phyloP scores from a whole-genome alignment of 2,113 vertebrate species.

The Zeus faber region DNA sequence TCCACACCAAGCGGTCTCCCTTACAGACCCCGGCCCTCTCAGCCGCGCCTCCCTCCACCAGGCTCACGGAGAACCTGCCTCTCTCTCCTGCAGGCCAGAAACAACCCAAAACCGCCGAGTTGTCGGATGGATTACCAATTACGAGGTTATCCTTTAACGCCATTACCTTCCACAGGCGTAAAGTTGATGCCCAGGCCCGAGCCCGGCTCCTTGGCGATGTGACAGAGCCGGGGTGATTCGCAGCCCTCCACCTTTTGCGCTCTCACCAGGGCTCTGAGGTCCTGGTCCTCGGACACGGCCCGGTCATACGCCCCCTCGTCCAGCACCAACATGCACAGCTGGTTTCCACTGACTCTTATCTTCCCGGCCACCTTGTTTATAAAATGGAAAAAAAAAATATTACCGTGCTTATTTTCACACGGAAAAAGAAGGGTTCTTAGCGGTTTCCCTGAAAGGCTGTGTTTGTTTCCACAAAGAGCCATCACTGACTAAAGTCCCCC shows the following conservation, averaged over 20 bases:
- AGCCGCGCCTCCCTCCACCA: constrained; percentile 73
- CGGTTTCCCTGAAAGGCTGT: too few species aligned
- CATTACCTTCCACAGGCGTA: constrained; percentile 64
- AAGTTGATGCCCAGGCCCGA: constrained; percentile 82
- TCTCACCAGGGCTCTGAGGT: constrained; percentile 35
- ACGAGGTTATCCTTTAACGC: too few species aligned
- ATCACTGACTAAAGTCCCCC: too few species aligned
- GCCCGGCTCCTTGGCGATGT: constrained; percentile 66
- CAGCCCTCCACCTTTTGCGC: background rate
- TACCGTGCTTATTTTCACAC: too few species aligned
- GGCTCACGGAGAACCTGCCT: constrained; percentile 77
- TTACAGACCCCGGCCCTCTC: constrained; percentile 80
- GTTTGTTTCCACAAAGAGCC: too few species aligned
- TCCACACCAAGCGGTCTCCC: constrained; percentile 83
- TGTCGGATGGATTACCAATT: too few species aligned
- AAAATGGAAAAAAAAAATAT: background rate
- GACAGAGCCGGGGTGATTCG: constrained; percentile 78
- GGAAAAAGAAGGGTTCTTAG: too few species aligned
- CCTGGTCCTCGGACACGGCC: constrained; percentile 49
- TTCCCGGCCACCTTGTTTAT: constrained; percentile 78
- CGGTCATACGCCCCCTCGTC: constrained; percentile 58
- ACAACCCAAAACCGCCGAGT: too few species aligned
- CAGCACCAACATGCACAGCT: constrained; percentile 80
- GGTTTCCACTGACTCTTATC: constrained; percentile 80
- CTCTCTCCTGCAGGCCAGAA: constrained; percentile 73